Conservation (phyloP, 1,140 invertebrate genomes). For the Helicorthomorpha holstii region DNA sequence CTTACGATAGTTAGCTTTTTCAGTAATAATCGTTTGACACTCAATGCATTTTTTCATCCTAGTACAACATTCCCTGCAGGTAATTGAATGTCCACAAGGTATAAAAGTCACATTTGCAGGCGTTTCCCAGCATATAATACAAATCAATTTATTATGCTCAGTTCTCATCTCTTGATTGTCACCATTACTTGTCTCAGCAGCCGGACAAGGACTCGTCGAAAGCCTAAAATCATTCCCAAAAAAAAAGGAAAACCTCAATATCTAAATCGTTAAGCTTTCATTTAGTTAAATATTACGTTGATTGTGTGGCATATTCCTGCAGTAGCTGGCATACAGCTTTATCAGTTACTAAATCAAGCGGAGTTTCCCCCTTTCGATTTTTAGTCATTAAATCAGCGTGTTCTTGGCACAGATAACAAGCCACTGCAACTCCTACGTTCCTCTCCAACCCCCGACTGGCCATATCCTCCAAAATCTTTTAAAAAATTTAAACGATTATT, state of each 20-base stretch:
- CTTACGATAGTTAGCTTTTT: slow-evolving; percentile 18
- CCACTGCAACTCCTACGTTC: slow-evolving; percentile 39
- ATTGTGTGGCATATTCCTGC: slow-evolving; percentile 9
- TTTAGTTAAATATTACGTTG: no score
- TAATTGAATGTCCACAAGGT: slow-evolving; percentile 54
- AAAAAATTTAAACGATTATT: slow-evolving; percentile 2
- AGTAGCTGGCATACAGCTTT: slow-evolving; percentile 14
- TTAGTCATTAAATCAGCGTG: slow-evolving; percentile 42
- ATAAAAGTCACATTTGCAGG: slow-evolving; percentile 43
- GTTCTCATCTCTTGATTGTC: no score
- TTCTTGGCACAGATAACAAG: slow-evolving; percentile 47
- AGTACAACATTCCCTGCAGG: slow-evolving; percentile 55
- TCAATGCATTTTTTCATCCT: slow-evolving; percentile 63
- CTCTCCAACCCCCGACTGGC: slow-evolving; percentile 17
- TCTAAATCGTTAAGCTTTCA: no score
- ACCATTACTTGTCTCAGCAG: no score
- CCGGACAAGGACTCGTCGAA: no score
- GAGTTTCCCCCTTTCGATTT: slow-evolving; percentile 46
- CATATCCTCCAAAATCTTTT: slow-evolving; percentile 32
- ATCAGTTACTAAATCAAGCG: slow-evolving; percentile 36
- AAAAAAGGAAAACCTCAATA: no score
- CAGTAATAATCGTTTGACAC: slow-evolving; percentile 42
- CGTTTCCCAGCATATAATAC: slow-evolving; percentile 51
- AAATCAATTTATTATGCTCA: no score
- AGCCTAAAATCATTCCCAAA: no score